Percentiles rank a stretch among this genome's conserved stretches.
Conservation (phyloP, 2,113 vertebrate species). For the Terrapene triunguis region DNA sequence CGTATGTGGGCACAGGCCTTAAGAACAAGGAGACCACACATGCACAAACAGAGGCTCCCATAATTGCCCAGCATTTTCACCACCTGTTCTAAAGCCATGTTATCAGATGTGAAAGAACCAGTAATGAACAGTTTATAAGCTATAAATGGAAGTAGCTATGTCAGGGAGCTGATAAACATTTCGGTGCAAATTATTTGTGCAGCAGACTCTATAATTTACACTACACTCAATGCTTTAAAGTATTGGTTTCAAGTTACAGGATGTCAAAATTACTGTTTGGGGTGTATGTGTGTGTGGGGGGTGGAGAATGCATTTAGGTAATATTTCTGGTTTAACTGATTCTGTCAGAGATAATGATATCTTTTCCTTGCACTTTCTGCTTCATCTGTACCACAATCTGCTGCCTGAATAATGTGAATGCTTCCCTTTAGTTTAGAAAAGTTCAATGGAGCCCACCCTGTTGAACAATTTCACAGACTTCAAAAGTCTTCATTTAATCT, state of each 20-base stretch:
- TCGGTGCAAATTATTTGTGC: constrained; percentile 71
- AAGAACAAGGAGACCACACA: constrained; percentile 88
- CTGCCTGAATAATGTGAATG: constrained; percentile 2
- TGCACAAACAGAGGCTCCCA: constrained; percentile 72
- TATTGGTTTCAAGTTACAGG: constrained; percentile 77
- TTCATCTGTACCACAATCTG: constrained; percentile 14
- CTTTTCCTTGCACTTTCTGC: constrained; percentile 24
- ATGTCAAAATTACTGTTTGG: constrained; percentile 58
- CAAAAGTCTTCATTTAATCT: neutral
- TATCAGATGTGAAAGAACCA: constrained; percentile 81
- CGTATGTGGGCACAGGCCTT: constrained; percentile 81
- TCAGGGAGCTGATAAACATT: constrained; percentile 78
- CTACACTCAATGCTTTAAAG: constrained; percentile 60
- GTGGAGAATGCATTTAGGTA: neutral
- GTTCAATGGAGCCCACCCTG: neutral
- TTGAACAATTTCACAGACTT: neutral
- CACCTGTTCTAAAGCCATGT: constrained; percentile 79
- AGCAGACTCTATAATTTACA: constrained; percentile 74
- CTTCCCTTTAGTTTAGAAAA: neutral
- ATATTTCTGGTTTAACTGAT: constrained; percentile 49
- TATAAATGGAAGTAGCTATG: constrained; percentile 78
- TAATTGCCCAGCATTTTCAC: constrained; percentile 74
- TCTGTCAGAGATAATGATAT: constrained; percentile 37
- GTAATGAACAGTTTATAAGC: constrained; percentile 80
- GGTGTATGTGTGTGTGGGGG: neutral